Conservation (phyloP, 1,140 invertebrate genomes). For the Thereuonema tuberculata region DNA sequence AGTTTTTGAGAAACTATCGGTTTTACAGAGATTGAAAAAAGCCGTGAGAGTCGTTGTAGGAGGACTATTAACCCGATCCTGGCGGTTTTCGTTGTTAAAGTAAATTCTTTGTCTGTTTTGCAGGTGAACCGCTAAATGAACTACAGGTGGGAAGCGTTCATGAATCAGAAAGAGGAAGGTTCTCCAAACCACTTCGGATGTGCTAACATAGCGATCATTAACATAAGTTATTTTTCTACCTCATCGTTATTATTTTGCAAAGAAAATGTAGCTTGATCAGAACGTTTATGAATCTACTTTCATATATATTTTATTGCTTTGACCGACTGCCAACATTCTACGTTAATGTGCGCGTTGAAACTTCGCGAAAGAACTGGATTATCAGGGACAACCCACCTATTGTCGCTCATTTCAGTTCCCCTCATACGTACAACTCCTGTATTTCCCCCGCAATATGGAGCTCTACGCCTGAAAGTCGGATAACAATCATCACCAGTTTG, state of each 20-base stretch:
- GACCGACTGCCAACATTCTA: neutral
- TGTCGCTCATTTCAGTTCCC: neutral
- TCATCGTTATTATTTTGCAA: slow-evolving; percentile 1
- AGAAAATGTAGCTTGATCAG: slow-evolving; percentile 16
- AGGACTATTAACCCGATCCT: slow-evolving; percentile 6
- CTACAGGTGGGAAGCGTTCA: slow-evolving; percentile 30
- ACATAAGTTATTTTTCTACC: slow-evolving; percentile 7
- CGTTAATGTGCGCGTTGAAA: slow-evolving; percentile 17
- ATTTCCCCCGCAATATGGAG: neutral
- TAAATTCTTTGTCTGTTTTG: slow-evolving; percentile 23
- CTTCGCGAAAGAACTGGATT: slow-evolving; percentile 11
- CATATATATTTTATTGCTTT: slow-evolving; percentile 1
- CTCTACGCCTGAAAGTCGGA: slow-evolving; percentile 18
- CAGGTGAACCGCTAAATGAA: slow-evolving; percentile 36
- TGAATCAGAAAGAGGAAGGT: slow-evolving; percentile 25
- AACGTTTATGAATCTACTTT: slow-evolving; percentile 21
- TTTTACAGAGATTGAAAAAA: slow-evolving; percentile 19
- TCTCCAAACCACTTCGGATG: slow-evolving; percentile 23
- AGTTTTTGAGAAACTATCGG: slow-evolving; percentile 22
- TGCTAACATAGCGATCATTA: slow-evolving; percentile 20
- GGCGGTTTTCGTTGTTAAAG: slow-evolving; percentile 13
- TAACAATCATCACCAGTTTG: slow-evolving; percentile 17
- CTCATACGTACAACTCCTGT: neutral
- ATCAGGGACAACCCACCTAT: slow-evolving; percentile 15
- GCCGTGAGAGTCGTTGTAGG: slow-evolving; percentile 21